Percentiles rank a stretch among this genome's conserved stretches.
Conservation (phyloP, 2,797 vertebrate genomes). For the Mallotus villosus region DNA sequence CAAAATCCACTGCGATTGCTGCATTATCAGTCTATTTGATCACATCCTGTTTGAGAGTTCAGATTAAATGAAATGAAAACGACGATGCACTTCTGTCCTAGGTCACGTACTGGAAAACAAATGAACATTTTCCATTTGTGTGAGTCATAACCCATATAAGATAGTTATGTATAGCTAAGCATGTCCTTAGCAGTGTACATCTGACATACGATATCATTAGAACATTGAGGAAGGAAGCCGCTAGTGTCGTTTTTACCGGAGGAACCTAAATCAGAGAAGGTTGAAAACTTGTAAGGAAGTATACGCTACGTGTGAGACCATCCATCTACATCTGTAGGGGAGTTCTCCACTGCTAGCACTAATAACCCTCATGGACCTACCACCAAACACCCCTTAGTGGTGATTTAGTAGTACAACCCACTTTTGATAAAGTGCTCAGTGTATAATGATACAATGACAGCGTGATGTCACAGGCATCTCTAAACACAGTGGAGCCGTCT, state of each 20-base stretch:
- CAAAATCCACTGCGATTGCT: neutral
- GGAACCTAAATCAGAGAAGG: no score
- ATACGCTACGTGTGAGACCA: neutral
- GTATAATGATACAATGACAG: no score
- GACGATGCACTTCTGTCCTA: constrained; percentile 8
- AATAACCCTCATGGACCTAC: neutral
- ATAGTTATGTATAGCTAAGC: constrained; percentile 9
- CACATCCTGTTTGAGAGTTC: no score
- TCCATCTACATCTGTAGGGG: no score
- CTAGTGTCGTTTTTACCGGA: no score
- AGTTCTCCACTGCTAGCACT: neutral
- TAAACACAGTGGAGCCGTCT: no score
- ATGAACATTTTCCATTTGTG: constrained; percentile 10
- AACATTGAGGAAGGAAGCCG: neutral
- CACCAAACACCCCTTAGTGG: no score
- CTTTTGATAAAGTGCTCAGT: neutral
- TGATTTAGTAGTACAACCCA: no score
- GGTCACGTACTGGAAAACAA: constrained; percentile 17
- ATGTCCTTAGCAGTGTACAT: constrained; percentile 5
- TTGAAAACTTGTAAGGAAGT: neutral
- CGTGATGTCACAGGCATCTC: no score
- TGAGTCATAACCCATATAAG: neutral
- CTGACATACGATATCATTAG: constrained; percentile 13
- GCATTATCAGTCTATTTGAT: no score
- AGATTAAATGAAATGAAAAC: neutral